These are phyloP conservation scores for Holacanthus passer DNA, from an alignment of 2,113 vertebrate species.

Conservation along the genomic window DNA sequence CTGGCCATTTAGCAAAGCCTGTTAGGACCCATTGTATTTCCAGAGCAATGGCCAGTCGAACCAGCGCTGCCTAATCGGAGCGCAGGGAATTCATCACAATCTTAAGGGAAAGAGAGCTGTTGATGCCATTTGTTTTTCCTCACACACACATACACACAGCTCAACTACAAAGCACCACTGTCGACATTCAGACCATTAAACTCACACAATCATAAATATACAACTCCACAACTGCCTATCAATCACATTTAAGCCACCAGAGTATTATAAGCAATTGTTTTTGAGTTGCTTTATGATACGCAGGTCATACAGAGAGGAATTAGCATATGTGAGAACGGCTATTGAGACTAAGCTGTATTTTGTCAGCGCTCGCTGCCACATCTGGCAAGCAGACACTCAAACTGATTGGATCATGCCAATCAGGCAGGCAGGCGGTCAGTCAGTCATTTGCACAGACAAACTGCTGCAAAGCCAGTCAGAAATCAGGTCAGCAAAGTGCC, in stretches of 20 bases:
- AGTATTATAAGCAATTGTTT: conserved; percentile 37
- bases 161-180: conserved; percentile 40
- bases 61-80: conserved; percentile 51
- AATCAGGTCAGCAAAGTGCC: conserved; percentile 22
- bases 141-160: conserved; percentile 24
- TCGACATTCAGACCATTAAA: conserved; percentile 43
- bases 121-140: conserved; percentile 46
- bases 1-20: conserved; percentile 66
- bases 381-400: conserved; percentile 38
- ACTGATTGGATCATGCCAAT: conserved; percentile 45
- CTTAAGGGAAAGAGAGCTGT: conserved; percentile 39
- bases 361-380: conserved; percentile 38
- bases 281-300: conserved; percentile 30
- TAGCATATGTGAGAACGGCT: conserved; percentile 16
- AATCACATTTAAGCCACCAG: conserved; percentile 52
- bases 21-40: conserved; percentile 63
- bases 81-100: conserved; percentile 56
- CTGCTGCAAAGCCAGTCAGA: not conserved
- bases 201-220: conserved; percentile 33
- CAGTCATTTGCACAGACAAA: conserved; percentile 32
- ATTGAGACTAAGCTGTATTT: conserved; percentile 35
- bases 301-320: conserved; percentile 35
- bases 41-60: conserved; percentile 57
- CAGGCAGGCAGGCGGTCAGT: conserved; percentile 23
- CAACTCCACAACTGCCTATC: conserved; percentile 31